phyloP scores from a whole-genome alignment of 2,113 vertebrate genomes.

The Phyllostomus discolor region DNA sequence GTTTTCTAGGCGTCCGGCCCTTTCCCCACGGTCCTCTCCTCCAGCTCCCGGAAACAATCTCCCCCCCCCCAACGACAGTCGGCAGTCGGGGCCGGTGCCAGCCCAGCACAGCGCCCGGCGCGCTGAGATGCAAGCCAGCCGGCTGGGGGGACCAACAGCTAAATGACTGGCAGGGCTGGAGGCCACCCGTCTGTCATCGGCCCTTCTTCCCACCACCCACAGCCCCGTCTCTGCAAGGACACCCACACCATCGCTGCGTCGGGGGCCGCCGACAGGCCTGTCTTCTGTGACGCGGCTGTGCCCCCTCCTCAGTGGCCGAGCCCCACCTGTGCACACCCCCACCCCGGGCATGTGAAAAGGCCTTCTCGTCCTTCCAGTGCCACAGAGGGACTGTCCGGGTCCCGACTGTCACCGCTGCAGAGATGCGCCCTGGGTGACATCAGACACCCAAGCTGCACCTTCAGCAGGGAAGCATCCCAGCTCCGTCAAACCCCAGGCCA shows the following conservation, averaged over 20 bases:
- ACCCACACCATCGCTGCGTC: neutral
- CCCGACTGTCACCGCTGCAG: accelerated
- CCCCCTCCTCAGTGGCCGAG: accelerated
- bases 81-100: neutral
- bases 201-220: neutral
- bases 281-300: accelerated
- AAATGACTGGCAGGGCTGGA: neutral
- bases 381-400: neutral
- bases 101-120: too few relatives aligned
- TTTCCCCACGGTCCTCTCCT: neutral
- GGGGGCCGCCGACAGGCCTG: accelerated
- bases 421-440: neutral
- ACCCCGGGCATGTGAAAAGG: accelerated
- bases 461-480: neutral
- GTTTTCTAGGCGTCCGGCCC: neutral
- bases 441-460: neutral
- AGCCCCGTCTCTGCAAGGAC: neutral
- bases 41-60: neutral
- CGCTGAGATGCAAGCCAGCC: neutral
- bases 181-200: neutral
- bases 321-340: neutral
- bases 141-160: accelerated
- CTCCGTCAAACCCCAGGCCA: neutral
- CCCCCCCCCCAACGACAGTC: too few relatives aligned
- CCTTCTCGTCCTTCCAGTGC: neutral